Evolutionary conservation across 2,888 invertebrate species (phyloP), one percentile per base, ranked within the genome.

Genomic region (Latheticus oryzae): DNA sequence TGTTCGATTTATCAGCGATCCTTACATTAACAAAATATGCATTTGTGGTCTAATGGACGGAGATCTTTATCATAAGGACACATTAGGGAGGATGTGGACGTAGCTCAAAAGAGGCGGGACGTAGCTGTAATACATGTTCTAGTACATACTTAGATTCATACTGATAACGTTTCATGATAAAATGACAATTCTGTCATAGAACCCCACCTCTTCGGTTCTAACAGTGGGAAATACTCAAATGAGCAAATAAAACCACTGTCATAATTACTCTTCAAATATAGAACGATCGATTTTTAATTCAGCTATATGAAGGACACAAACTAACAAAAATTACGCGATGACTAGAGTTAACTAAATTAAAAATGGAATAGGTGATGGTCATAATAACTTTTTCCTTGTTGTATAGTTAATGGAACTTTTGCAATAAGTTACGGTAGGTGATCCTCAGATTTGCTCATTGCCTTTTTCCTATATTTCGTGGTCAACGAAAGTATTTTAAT

Each of bases 171-270:
- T 61, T 69, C 69, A 72, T 69, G 69, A 72, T 70, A 70, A 70
- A 73, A 68, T 69, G 73, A 73, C 73, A 73, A 70, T 73, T 72
- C 65, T 70, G 73, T 72, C 72, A 73, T 67, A 66, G 62, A 65
- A 66, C 73, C 68, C 71, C 73, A 62, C 73, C 73, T 63, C 53
- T 58, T 61, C 38, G 52, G 13, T 9, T 16, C 23, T 48, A 19
- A 19, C 23, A 16, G 12, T 7, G 17, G 45, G 32, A 54, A 54
- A 35, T 59, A 35, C 47, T 28, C 38, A 38, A 60, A 58, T 55
- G 60, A 48, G 59, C 59, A 53, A 61, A 63, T 64, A 62, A 57
- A 62, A 62, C 50, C 64, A 52, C 24, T 50, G 58, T 63, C 54
- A 54, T 60, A 68, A 50, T 56, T 50, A 50, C 23, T 40, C 13